Evolutionary conservation across 1,140 invertebrate species (phyloP), one percentile per base, ranked within the genome.

Genomic region (Hirudo medicinalis): DNA sequence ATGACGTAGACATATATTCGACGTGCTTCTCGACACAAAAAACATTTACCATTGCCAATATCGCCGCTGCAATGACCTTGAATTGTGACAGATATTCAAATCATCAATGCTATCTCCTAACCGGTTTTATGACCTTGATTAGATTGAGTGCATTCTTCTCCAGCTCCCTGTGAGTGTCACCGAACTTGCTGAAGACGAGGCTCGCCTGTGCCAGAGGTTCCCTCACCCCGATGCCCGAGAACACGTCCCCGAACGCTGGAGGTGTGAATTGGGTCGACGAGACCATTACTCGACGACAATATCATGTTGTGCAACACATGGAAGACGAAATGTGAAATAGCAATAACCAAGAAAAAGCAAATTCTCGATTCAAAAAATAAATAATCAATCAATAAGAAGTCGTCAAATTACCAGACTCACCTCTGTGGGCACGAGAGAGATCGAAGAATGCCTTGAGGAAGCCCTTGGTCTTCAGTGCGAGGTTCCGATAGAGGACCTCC

Each of bases 181-280:
- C 95, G 83, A 98, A 98, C 75, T 90, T 88, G 54, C 90, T 87
- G 79, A 98, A 99, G 0, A 93, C 93, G 81, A 97, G 91, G 73
- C 92, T 95, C 0, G 95, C 94, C 71, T 90, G 85, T 2, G 91
- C 89, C 79, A 98, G 94, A 0, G 94, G 92, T 79, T 99, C 95
- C 74, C 92, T 85, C 0, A 94, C 93, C 11, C 94, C 95, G 78
- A 99, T 94, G 22, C 87, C 86, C 17, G 91, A 88, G 83, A 98
- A 97, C 17, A 91, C 89, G 79, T 97, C 93, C 0, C 95, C 95
- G 82, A 99, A 91, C 29, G 88, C 89, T 87, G 86, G 27, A 5
- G 5, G 9, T 9, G 5, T n/a, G 20, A 57, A n/a, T 25, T 20
- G 20, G 20, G 54, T 57, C 54, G 25, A 57, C 9, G 9, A 57